Evolutionary conservation across 1,140 invertebrate genomes (phyloP), one percentile per base, ranked within the genome.

Genomic region (Solenopsis fugax): DNA sequence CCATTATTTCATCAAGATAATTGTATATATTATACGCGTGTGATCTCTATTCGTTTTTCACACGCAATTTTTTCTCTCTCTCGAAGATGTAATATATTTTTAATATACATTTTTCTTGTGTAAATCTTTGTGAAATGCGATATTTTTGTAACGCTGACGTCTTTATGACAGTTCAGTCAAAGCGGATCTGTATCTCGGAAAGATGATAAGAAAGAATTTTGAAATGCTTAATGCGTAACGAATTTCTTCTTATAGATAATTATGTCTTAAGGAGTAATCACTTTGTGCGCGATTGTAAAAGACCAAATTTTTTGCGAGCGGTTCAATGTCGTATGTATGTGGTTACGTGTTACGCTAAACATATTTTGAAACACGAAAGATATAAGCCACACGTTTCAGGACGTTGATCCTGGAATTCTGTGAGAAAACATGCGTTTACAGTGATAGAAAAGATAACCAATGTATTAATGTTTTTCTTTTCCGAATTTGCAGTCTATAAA

Each of bases 241-340:
- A 24, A 29, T 52, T 67, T 65, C 29, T 67, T 52, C 56, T 80
- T 7, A 34, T 80, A 64, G n/a, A 67, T 80, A 69, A 80, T 24
- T 78, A 16, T 50, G 34, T 37, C 45, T 29, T 80, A 80, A 80
- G n/a, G 65, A 50, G 10, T 81, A 65, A 56, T 65, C 76, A 65
- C 34, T 45, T 24, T 37, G 10, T 48, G 56, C 69, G 37, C 21
- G 41, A 73, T 75, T 60, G 69, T 24, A 50, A 21, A 69, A 80
- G 76, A 67, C 60, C 48, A 80, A 80, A 50, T 62, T 84, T 34
- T 24, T 84, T 60, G 67, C 80, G 67, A 82, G 54, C 71, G 80
- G 58, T 29, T 52, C 29, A 24, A 80, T 71, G 77, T 54, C 77
- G 34, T 69, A 52, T 69, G 48, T 81, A 81, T 81, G 48, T 71